Evolutionary conservation across 2,113 vertebrate genomes (phyloP), one percentile per base, ranked within the genome.

Genomic region (Porphyrio hochstetteri): DNA sequence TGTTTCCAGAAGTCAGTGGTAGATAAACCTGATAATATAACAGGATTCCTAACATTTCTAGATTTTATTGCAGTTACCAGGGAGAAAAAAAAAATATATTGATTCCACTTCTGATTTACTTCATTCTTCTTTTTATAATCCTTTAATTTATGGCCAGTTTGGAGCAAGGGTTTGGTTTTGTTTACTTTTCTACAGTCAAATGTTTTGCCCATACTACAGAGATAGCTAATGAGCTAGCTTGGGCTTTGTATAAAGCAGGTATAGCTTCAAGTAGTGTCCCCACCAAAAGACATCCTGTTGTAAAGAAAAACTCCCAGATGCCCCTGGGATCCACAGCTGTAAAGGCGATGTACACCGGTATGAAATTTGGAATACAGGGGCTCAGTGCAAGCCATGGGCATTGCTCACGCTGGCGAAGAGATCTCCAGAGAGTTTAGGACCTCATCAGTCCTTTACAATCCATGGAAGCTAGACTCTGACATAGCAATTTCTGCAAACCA

Each of bases 51-150:
- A 48, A 48, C 48, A 48, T 48, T 48, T 48, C 48, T 23, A 48
- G 48, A 20, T 48, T 48, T 90, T 77, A 74, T 29, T 83, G 55
- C 33, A 48, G 68, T 91, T 86, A 69, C 44, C 27, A 70, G 36
- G 40, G 59, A 77, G 50, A 79, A 82, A 76, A 76, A 76, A 93
- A 85, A 6, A 68, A 42, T 25, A 7, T 69, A 25, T 19, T 52
- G 44, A 69, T 87, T 67, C 61, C 67, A 76, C 48, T 84, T 89
- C 48, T 69, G 50, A 69, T 82, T 90, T 87, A 56, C 16, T 64
- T 91, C 89, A n/a, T 44, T 19, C 27, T 88, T 77, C 56, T 70
- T 93, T 82, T 74, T 63, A n/a, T 63, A 82, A 64, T 69, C 31
- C 46, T 92, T 86, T 68, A 36, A 64, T 90, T 83, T 90, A 29